Conservation (phyloP, 1,140 invertebrate genomes). For the Drosophila parabipectinata region DNA sequence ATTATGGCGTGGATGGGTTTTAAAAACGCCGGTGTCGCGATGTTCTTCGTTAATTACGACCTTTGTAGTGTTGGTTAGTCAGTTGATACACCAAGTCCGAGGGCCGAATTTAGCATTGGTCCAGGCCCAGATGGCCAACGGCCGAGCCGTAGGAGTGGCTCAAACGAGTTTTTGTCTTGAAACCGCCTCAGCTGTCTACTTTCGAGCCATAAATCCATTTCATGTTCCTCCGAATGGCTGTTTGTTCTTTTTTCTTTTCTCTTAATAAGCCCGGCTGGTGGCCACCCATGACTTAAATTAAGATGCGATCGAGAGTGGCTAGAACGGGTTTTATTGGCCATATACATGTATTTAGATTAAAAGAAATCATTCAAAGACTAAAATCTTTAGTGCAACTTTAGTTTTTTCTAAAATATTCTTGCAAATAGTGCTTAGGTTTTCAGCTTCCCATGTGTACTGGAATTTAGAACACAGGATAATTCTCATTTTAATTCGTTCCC, state of each 20-base stretch:
- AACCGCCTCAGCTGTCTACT: slow-evolving; percentile 32
- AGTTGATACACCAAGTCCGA: slow-evolving; percentile 38
- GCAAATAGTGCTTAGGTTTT: neutral
- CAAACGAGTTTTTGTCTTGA: slow-evolving; percentile 64
- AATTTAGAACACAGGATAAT: slow-evolving; percentile 22
- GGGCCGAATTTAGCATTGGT: slow-evolving; percentile 63
- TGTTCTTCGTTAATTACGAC: slow-evolving; percentile 71
- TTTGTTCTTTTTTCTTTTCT: neutral
- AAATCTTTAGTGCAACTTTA: too few species aligned
- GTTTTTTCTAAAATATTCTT: neutral
- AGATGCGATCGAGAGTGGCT: slow-evolving; percentile 1
- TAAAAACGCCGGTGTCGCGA: slow-evolving; percentile 42
- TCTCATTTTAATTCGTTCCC: slow-evolving; percentile 64
- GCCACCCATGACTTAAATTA: slow-evolving; percentile 1
- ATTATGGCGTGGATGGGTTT: slow-evolving; percentile 64
- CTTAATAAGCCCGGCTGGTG: neutral
- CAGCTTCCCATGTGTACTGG: neutral
- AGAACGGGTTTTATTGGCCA: neutral
- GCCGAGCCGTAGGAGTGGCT: slow-evolving; percentile 52
- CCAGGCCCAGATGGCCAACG: slow-evolving; percentile 30
- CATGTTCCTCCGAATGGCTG: slow-evolving; percentile 66
- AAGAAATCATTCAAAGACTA: neutral
- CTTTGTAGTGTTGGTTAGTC: slow-evolving; percentile 49
- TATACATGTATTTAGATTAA: neutral
- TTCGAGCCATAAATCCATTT: slow-evolving; percentile 67